Base-by-base conservation (phyloP, 2,797 vertebrate genomes). In the Enteromius afrohamiltoni region DNA sequence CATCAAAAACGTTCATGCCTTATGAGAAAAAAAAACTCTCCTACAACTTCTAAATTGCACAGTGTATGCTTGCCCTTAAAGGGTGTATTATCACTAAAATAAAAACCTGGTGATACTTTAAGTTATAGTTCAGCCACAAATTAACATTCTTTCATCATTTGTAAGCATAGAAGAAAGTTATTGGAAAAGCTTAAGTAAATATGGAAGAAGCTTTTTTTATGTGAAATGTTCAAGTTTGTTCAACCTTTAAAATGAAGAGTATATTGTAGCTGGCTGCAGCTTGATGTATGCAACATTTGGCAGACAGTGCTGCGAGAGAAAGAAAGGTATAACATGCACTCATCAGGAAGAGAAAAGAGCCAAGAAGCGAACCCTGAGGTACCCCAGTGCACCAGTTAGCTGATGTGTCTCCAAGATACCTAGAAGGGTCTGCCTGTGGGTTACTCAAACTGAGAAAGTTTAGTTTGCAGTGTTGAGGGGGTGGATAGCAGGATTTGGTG, bases 281-380 rank as follows among this genome's bases (percentile, higher is more conserved):
- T 75, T 58, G 3, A 75, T 75, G 21, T 21, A 75, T 40, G 19
- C 31, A n/a, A 75, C 31, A 37, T 75, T 75, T 75, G 31, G 6
- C 31, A 40, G 11, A 16, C 21, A 55, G 21, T 16, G 31, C 21
- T 75, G 31, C 1, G 3, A 58, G 73, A 37, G 21, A 58, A 58
- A 40, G 13, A 21, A 5, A 74, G 17, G 17, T 21, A 49, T 73
- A 13, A 16, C 13, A 14, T 75, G 31, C 31, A 75, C 51, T 75
- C 6, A 17, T 58, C 51, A 75, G 55, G 21, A 55, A 75, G 21
- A 40, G 51, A 31, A 75, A 75, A 37, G 10, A 51, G 21, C 13
- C 73, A 23, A 37, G 51, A 21, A 55, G 0, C 7, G 13, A 55
- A n/a, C 73, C 73, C 73, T 37, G 31, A 75, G 73, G 73, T 37